Base-by-base conservation (phyloP, 23 tunicate species). In the Halocynthia roretzi region DNA sequence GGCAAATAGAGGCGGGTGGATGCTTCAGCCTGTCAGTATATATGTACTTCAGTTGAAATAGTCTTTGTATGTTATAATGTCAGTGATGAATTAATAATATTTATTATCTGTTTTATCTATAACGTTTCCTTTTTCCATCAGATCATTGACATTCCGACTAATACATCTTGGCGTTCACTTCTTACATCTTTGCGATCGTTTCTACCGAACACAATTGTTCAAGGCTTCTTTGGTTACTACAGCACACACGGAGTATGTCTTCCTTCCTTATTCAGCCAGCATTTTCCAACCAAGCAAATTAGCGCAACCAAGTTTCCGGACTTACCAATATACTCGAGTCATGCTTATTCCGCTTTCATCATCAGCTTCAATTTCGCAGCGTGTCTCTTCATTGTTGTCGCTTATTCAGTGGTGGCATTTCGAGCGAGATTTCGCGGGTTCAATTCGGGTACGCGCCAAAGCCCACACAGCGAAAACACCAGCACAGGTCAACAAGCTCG, bases 201-300 rank as follows among this genome's bases (percentile, higher is more conserved):
- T n/a, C 52, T 76, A 58, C 56, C 66, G 6, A 53, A 68, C 5
- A 19, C 77, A 21, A 18, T 20, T 6, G 57, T 77, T 19, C 9
- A 40, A 8, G 81, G 82, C 23, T 61, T 68, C 20, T 61, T 83
- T 58, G 87, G 87, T 49, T 83, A 83, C 53, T 83, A 52, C 57
- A 68, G 87, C 76, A 44, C 44, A 21, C 81, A 83, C 70, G 81
- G 81, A 7, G 87, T 83, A 0, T 83, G 87, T 52, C 69, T 83
- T 44, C 87, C 87, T 10, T 40, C 77, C 10, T 40, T 76, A 6
- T 83, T 22, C 71, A 69, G 7, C 8, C 12, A 22, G 2, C 50
- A 51, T n/a, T 31, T 31, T 31, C 4, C 44, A 31, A 31, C 44
- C 44, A 31, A 4, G 4, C 44, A 31, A 31, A 31, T 31, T 31